Base-by-base conservation (phyloP, 2,888 invertebrate species). In the Drosophila infuscata region DNA sequence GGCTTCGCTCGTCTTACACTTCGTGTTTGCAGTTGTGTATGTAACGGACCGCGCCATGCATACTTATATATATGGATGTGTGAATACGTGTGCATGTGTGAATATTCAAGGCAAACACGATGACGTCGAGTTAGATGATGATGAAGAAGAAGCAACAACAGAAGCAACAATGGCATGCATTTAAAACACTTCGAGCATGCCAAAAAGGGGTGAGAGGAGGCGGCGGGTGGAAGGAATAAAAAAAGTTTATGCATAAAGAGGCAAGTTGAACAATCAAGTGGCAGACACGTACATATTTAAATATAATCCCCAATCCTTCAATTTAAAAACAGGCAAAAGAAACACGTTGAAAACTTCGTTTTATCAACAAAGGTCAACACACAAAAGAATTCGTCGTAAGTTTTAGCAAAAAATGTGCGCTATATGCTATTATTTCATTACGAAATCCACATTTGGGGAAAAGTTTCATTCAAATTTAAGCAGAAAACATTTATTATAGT, bases 51-150 rank as follows among this genome's bases (percentile, higher is more conserved):
- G 70, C 67, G 56, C 65, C 70, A 74, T 60, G 78, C 62, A 58
- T 33, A 36, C 36, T 43, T 35, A 29, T 35, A 20, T 36, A 12
- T 49, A 25, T 65, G 62, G 43, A 49, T 38, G 46, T 70, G 51
- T 66, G 30, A 6, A 30, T 17, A 17, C 15, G 30, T 46, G 25
- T 60, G 60, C 53, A 52, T 32, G 51, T 69, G 65, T 73, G 65
- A 61, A 70, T 72, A 63, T 83, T 83, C 88, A 83, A 83, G 83
- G 83, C 83, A 88, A 83, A 74, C 85, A 79, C 73, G 69, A 76
- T 89, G 85, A 88, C 83, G 88, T 83, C 71, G 77, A 75, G 70
- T 53, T 62, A 56, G 46, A 63, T 52, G 57, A 46, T 46, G 46
- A 62, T 61, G 65, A 52, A 70, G 64, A 53, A 72, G 60, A 36